phyloP scores from a whole-genome alignment of 1,140 invertebrate species.

The Drosophila equinoxialis region DNA sequence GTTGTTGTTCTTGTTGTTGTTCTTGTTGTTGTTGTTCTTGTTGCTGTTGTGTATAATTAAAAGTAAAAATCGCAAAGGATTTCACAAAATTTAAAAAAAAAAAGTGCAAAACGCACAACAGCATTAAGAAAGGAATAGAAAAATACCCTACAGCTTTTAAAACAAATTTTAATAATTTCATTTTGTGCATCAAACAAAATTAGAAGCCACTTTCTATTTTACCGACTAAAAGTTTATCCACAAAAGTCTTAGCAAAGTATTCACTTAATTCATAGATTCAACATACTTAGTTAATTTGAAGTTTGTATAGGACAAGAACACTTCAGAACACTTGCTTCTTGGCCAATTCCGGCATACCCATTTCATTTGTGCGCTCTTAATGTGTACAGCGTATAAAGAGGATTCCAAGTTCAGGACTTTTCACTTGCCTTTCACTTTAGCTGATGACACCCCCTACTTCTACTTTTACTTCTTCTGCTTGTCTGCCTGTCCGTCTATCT shows the following conservation, averaged over 20 bases:
- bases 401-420: conserved; percentile 4
- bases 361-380: background rate
- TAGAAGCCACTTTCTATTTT: too few species aligned
- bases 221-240: too few species aligned
- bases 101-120: background rate
- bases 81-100: background rate
- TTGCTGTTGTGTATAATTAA: conserved; percentile 74
- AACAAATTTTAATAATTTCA: too few species aligned
- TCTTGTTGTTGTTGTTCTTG: conserved; percentile 23
- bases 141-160: conserved; percentile 3
- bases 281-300: too few species aligned
- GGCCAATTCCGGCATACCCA: background rate
- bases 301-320: too few species aligned
- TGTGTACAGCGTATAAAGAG: background rate
- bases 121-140: conserved; percentile 20
- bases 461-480: background rate
- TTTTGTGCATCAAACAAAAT: too few species aligned
- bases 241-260: too few species aligned
- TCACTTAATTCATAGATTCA: too few species aligned
- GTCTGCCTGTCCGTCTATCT: too few species aligned
- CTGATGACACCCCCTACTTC: conserved; percentile 32
- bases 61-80: conserved; percentile 48
- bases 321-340: background rate
- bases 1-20: conserved; percentile 51
- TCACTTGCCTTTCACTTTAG: background rate